phyloP scores from a whole-genome alignment of 2,113 vertebrate species.

The Lethenteron reissneri region DNA sequence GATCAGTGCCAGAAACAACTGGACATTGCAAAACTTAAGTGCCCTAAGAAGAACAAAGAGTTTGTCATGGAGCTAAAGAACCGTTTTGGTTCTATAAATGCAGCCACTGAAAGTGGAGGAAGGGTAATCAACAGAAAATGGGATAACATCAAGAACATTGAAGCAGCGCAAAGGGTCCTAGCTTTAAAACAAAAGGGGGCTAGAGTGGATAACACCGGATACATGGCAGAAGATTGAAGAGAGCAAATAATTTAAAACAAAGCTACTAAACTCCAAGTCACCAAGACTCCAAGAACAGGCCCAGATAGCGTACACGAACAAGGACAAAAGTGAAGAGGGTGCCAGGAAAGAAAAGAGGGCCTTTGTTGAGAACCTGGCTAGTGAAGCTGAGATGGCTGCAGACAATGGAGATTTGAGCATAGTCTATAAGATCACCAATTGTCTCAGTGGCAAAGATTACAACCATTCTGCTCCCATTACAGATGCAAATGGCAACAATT shows the following conservation, averaged over 20 bases:
- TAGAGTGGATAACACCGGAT: neutral
- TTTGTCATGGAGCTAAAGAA: neutral
- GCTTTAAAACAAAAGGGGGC: neutral
- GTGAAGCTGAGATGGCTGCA: slow-evolving; percentile 7
- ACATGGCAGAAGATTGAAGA: neutral
- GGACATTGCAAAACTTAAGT: neutral
- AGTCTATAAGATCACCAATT: slow-evolving; percentile 10
- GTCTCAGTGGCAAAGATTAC: slow-evolving; percentile 7
- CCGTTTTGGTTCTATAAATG: neutral
- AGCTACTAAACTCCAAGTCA: slow-evolving; percentile 1
- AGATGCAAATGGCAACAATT: slow-evolving; percentile 8
- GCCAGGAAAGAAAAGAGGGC: slow-evolving; percentile 11
- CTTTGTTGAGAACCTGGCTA: slow-evolving; percentile 8
- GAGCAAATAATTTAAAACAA: neutral
- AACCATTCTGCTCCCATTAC: slow-evolving; percentile 7
- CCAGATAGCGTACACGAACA: neutral
- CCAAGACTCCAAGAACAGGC: slow-evolving; percentile 6
- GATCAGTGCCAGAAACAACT: slow-evolving; percentile 2
- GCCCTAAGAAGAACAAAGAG: neutral
- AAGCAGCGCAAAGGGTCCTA: neutral
- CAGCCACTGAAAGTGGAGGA: neutral
- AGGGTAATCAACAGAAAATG: neutral
- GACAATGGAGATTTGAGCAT: slow-evolving; percentile 1
- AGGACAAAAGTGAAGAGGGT: slow-evolving; percentile 10
- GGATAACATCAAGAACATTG: neutral